Evolutionary conservation across 2,113 vertebrate species (phyloP).

Genomic region (Sphaerodactylus townsendi): DNA sequence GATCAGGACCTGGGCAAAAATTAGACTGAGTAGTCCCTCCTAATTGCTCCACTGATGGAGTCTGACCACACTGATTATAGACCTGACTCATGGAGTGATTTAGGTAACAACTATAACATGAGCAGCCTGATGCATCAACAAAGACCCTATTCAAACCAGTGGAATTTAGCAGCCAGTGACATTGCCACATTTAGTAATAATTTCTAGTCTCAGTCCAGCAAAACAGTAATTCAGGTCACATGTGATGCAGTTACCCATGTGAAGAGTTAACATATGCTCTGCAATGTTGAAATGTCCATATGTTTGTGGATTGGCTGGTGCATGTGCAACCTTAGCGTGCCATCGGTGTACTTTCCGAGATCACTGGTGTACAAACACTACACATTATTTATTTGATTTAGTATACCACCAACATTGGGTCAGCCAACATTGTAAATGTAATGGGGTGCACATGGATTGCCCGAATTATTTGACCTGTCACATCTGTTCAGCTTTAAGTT

Average conservation of each 20-base stretch:
- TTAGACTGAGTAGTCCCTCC: too few relatives aligned
- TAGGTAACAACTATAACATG: too few relatives aligned
- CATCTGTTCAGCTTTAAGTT: too few relatives aligned
- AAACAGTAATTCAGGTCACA: not conserved
- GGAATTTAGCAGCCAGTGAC: not conserved
- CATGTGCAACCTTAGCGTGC: not conserved
- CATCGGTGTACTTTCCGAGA: too few relatives aligned
- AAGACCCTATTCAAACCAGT: not conserved
- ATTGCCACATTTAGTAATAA: not conserved
- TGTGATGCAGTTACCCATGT: not conserved
- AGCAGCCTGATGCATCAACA: not conserved
- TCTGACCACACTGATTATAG: too few relatives aligned
- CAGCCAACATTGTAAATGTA: not conserved
- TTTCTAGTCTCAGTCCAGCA: not conserved
- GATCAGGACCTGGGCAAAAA: too few relatives aligned
- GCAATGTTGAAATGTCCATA: not conserved
- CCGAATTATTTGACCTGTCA: too few relatives aligned
- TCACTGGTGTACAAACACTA: not conserved
- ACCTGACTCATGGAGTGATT: too few relatives aligned
- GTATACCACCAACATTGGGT: too few relatives aligned
- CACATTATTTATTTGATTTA: too few relatives aligned
- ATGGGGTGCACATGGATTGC: not conserved
- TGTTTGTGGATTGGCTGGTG: not conserved
- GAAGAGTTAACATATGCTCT: not conserved
- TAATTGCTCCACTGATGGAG: too few relatives aligned